Base-by-base conservation (phyloP, 2,797 vertebrate genomes). In the Sebastes paucispinis region DNA sequence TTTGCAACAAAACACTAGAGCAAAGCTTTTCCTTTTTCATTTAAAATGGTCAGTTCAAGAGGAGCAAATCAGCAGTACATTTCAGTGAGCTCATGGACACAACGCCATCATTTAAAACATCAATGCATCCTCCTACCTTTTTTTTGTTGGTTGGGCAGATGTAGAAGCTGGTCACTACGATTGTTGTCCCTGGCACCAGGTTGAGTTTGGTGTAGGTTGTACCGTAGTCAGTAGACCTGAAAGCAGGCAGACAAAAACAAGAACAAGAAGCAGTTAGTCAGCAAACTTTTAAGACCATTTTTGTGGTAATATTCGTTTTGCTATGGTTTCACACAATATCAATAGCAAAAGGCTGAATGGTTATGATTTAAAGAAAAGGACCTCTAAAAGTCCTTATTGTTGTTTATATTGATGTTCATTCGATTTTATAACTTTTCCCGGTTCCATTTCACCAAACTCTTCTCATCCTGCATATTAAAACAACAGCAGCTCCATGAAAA, bases 91-190 rank as follows among this genome's bases (percentile, higher is more conserved):
- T 6, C 32, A 29, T 22, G 11, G 29, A 36, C 18, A 36, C 18
- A 57, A 70, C 20, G 10, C n/a, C 50, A 2, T 14, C 16, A 55
- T 24, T 52, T n/a, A 52, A 52, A 52, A 52, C 8, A 0, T 50
- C 47, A 0, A n/a, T 54, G 20, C 10, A 12, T 22, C 25, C 6
- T 80, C 96, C 4, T 95, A 99, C 98, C 98, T 98, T 99, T 87
- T 96, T 98, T 94, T 99, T 99, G 94, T 99, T 99, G 77, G 96
- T 96, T 0, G 98, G 98, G 78, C 98, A 98, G 88, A 99, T 98
- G 95, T 97, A 99, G 96, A 99, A 99, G 92, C 97, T 98, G 90
- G 97, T 98, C 58, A 99, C 97, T 72, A 99, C 95, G 0, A 98
- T 96, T 81, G 96, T 94, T 39, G 97, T 96, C 10, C 98, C 98